Conservation (phyloP, 2,113 vertebrate genomes). For the Megaptera novaeangliae region DNA sequence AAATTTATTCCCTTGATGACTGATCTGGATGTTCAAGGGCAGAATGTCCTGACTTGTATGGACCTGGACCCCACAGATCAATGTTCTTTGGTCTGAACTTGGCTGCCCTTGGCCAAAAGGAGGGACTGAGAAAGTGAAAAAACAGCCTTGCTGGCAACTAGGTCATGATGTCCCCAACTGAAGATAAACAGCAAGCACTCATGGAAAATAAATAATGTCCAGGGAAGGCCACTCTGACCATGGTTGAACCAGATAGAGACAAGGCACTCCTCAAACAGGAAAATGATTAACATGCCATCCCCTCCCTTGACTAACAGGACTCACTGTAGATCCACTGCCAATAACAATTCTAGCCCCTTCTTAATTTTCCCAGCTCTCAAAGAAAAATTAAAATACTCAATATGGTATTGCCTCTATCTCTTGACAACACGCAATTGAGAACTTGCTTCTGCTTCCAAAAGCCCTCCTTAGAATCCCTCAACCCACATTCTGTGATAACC, state of each 20-base stretch:
- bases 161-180: background rate
- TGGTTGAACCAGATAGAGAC: background rate
- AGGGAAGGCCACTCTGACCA: background rate
- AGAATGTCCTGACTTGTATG: background rate
- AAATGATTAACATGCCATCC: background rate
- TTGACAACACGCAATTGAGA: background rate
- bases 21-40: background rate
- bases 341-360: background rate
- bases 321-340: background rate
- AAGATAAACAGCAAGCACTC: background rate
- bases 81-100: background rate
- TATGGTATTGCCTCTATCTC: background rate
- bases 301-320: background rate
- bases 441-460: background rate
- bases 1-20: background rate
- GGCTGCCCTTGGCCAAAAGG: background rate
- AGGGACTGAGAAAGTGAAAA: background rate
- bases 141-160: background rate
- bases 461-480: background rate
- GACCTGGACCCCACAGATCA: background rate
- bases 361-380: background rate
- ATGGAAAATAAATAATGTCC: background rate
- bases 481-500: background rate
- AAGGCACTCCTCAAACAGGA: background rate
- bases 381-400: background rate